Percentiles rank a stretch among this genome's conserved stretches.
Evolutionary conservation across 2,113 vertebrate genomes (phyloP).

Genomic region (Aythya baeri): DNA sequence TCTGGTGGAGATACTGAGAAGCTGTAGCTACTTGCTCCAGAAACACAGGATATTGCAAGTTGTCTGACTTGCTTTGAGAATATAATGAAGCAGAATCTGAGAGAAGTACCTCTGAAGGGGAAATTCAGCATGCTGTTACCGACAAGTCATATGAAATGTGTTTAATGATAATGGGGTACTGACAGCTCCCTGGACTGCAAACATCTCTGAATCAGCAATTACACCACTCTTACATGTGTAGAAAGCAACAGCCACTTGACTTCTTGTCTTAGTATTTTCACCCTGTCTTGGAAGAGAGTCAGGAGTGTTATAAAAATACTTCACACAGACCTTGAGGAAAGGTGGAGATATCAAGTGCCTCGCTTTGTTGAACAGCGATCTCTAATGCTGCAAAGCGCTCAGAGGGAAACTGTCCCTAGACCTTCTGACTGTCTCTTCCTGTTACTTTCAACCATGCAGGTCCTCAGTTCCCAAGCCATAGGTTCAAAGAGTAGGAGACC

Average conservation of each 20-base stretch:
- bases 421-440: neutral
- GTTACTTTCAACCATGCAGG: neutral
- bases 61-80: neutral
- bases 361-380: neutral
- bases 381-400: neutral
- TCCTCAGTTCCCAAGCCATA: neutral
- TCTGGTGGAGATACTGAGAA: neutral
- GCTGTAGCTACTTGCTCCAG: neutral
- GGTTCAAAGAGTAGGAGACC: neutral
- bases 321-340: neutral
- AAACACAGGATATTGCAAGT: neutral
- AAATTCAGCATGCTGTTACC: constrained; percentile 27
- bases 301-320: neutral
- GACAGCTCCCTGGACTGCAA: neutral
- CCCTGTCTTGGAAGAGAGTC: neutral
- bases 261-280: neutral
- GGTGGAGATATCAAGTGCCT: neutral
- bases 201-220: constrained; percentile 18
- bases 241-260: neutral
- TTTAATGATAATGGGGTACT: neutral
- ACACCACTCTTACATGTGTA: neutral
- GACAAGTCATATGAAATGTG: constrained; percentile 16
- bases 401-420: neutral
- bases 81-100: neutral
- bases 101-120: neutral